Conservation (phyloP, 92 coral and sea anemone species). For the Hydrozoanthus gracilis region DNA sequence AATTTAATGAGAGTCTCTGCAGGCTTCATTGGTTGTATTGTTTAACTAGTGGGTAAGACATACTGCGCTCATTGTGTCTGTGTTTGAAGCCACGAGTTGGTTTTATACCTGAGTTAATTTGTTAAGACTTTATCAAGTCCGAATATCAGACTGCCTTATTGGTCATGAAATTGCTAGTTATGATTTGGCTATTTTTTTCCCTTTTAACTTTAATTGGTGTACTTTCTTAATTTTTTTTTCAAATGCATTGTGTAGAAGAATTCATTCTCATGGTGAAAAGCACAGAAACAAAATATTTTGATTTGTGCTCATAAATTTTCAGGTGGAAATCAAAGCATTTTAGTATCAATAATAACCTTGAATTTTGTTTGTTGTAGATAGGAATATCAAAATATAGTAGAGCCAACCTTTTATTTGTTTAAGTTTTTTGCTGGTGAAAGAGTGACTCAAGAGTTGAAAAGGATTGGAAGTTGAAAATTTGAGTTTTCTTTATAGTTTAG, state of each 20-base stretch:
- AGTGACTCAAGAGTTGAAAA: not conserved
- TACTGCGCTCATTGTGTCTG: not conserved
- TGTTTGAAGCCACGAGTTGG: not conserved
- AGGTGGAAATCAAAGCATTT: not conserved
- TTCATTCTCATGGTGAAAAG: conserved; percentile 24
- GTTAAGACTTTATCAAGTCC: not conserved
- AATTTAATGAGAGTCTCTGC: not conserved
- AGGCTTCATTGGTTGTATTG: conserved; percentile 26
- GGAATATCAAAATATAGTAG: too few species aligned
- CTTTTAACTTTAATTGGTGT: not conserved
- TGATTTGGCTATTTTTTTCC: too few species aligned
- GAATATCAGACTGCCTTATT: not conserved
- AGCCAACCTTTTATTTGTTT: too few species aligned
- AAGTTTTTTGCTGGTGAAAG: too few species aligned
- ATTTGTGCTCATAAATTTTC: not conserved
- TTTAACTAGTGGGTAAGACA: conserved; percentile 1
- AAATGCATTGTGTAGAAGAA: not conserved
- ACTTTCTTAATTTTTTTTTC: not conserved
- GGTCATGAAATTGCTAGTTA: not conserved
- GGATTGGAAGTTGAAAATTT: not conserved
- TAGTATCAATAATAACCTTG: not conserved
- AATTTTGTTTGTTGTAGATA: too few species aligned
- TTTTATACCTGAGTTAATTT: not conserved
- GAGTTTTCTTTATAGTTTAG: not conserved
- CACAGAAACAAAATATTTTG: conserved; percentile 11